Conservation (phyloP, 1,140 invertebrate genomes). For the Drosophila nannoptera region DNA sequence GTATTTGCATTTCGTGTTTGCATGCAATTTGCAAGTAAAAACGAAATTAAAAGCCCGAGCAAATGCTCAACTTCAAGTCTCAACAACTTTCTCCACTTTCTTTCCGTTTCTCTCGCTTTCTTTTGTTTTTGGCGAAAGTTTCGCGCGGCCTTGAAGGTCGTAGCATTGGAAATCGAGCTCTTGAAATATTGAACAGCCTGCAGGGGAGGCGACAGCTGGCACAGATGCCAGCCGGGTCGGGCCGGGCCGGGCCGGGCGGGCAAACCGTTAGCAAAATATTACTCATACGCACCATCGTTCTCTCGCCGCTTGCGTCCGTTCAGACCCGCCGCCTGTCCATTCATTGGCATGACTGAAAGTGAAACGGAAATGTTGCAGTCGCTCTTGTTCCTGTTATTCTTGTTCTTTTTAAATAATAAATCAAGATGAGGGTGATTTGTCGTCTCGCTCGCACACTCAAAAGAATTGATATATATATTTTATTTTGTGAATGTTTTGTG, state of each 20-base stretch:
- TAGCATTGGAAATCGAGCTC: slow-evolving; percentile 8
- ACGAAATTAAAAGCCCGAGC: slow-evolving; percentile 49
- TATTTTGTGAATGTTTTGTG: not conserved
- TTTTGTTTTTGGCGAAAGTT: slow-evolving; percentile 19
- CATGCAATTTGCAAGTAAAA: slow-evolving; percentile 70
- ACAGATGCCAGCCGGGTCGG: not conserved
- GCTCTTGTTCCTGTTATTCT: too few relatives aligned
- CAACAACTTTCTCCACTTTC: slow-evolving; percentile 31
- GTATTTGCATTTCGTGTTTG: slow-evolving; percentile 49
- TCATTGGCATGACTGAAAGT: slow-evolving; percentile 77
- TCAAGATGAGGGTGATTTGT: not conserved
- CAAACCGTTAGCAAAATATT: slow-evolving; percentile 13
- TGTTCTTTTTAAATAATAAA: not conserved
- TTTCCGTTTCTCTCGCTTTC: not conserved
- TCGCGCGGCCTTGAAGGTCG: slow-evolving; percentile 30
- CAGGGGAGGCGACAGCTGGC: slow-evolving; percentile 26
- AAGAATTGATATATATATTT: slow-evolving; percentile 6
- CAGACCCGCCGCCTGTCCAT: slow-evolving; percentile 65
- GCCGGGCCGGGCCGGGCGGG: not conserved
- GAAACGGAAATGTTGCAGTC: slow-evolving; percentile 30
- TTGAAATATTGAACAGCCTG: slow-evolving; percentile 32
- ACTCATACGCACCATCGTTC: slow-evolving; percentile 70
- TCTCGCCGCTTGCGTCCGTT: slow-evolving; percentile 67
- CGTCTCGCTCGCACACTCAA: not conserved
- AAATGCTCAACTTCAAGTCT: slow-evolving; percentile 64